Base-by-base conservation (phyloP, 2,113 vertebrate species). In the Ceratotherium simum region DNA sequence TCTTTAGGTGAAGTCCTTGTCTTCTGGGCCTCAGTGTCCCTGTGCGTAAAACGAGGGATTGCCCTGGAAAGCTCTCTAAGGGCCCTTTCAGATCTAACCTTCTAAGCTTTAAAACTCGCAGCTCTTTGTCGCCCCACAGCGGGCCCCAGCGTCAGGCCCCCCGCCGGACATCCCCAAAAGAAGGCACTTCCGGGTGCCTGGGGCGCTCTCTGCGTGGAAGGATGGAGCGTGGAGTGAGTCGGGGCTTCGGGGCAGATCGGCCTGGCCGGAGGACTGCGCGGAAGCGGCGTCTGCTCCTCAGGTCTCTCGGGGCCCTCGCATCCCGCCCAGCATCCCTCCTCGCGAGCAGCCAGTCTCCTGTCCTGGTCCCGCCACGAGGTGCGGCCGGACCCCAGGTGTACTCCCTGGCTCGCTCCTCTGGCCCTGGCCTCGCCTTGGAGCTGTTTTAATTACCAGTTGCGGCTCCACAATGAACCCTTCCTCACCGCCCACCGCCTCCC, bases 151-250 rank as follows among this genome's bases (percentile, higher is more conserved):
- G 10, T 64, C 42, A 6, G 97, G 95, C 80, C 95, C 95, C 97
- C 97, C 98, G 97, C 97, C 98, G 98, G 98, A 98, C 97, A 96
- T 98, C 98, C 98, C 92, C 88, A 98, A 98, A 98, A 98, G 93
- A 95, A 83, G 96, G 96, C 97, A 98, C 98, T 98, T 85, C 79
- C 0, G 0, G 18, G 31, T n/a, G 1, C 48, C 5, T 27, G 29
- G 23, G 36, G 5, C 0, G 1, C 4, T 13, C 21, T 16, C 31
- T 2, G 20, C 33, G 31, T 14, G 39, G 42, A 73, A 36, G 39
- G 12, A 54, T 21, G 58, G 16, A 8, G 29, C 4, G 1, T 33
- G 36, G 36, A 46, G 25, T 11, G 27, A 11, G n/a, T 29, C 0
- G 31, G 81, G 8, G 20, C 25, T 82, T 51, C 36, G 4, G 27